A percentile compares a stretch with the other conserved stretches of the same genome.
Evolutionary conservation across 2,113 vertebrate genomes (phyloP).

Genomic region (Strigops habroptila): DNA sequence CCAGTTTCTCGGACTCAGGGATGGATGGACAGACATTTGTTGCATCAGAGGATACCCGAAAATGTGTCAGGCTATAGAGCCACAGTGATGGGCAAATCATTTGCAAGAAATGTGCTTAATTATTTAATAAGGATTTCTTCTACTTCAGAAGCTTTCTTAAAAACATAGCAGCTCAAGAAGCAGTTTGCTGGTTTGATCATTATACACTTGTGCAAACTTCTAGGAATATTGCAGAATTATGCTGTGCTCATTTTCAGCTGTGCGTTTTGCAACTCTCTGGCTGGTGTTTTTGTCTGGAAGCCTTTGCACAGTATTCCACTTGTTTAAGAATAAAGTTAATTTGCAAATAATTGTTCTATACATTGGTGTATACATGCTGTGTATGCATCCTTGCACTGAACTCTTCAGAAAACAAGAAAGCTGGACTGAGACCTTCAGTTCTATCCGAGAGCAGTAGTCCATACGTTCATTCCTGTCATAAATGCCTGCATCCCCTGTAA

Average conservation of each 20-base stretch:
- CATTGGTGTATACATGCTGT: accelerated
- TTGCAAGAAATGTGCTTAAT: background rate
- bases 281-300: background rate
- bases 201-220: background rate
- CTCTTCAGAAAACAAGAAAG: background rate
- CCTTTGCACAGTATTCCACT: background rate
- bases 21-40: background rate
- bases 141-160: background rate
- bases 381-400: background rate
- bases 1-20: background rate
- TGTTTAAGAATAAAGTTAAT: background rate
- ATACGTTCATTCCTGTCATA: background rate
- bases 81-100: background rate
- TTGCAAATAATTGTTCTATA: background rate
- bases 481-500: background rate
- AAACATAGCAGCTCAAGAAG: background rate
- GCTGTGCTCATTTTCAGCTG: background rate
- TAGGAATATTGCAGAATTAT: background rate
- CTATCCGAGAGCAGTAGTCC: background rate
- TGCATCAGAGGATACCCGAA: background rate
- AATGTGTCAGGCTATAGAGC: background rate
- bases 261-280: background rate
- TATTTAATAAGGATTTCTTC: background rate
- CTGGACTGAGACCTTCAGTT: background rate
- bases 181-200: background rate